These are phyloP conservation scores for Harpalus rubripes DNA, from an alignment of 2,888 invertebrate genomes.

Conservation along the genomic window DNA sequence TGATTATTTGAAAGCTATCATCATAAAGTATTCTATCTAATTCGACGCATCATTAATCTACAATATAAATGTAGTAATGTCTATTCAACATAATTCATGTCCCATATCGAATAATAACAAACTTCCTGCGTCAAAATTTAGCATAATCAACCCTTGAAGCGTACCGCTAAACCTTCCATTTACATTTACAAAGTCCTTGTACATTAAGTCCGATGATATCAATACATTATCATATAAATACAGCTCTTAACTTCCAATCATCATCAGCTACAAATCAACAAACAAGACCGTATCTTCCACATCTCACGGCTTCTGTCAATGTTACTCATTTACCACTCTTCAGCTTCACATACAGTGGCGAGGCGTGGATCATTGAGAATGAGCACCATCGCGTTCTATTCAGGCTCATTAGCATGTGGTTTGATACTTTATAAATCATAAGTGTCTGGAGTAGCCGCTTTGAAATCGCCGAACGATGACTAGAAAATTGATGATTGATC, in stretches of 20 bases:
- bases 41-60: too few relatives aligned
- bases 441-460: conserved; percentile 43
- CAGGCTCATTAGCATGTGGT: conserved; percentile 53
- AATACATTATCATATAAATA: conserved; percentile 55
- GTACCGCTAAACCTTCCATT: conserved; percentile 11
- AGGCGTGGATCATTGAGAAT: not conserved
- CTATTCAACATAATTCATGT: not conserved
- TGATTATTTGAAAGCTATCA: too few relatives aligned
- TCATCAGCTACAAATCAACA: conserved; percentile 42
- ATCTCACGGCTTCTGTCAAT: conserved; percentile 57
- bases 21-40: too few relatives aligned
- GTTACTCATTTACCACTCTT: conserved; percentile 58
- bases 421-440: conserved; percentile 52
- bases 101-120: conserved; percentile 18
- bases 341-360: conserved; percentile 44
- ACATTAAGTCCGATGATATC: conserved; percentile 48
- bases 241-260: conserved; percentile 53
- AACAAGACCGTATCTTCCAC: conserved; percentile 24
- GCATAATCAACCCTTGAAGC: conserved; percentile 31
- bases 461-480: conserved; percentile 70
- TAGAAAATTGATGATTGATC: conserved; percentile 72
- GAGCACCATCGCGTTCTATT: conserved; percentile 28
- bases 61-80: too few relatives aligned
- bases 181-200: conserved; percentile 24
- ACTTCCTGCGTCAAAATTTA: conserved; percentile 23